Conservation (phyloP, 2,113 vertebrate species). For the Pleuronectes platessa region DNA sequence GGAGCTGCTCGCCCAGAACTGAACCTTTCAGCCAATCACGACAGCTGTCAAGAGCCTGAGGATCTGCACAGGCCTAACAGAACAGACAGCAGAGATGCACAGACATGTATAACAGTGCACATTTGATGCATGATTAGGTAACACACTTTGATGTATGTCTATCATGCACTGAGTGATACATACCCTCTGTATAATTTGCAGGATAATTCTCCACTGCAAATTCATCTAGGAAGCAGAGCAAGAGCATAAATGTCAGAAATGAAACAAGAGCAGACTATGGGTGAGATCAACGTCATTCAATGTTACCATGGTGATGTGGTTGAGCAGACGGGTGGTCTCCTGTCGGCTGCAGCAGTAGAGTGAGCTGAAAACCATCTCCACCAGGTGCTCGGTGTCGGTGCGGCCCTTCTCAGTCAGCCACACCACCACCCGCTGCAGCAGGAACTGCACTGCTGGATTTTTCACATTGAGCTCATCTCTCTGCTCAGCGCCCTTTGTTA, state of each 20-base stretch:
- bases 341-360: slow-evolving; percentile 86
- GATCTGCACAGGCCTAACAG: slow-evolving; percentile 87
- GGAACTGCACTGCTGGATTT: slow-evolving; percentile 88
- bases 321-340: slow-evolving; percentile 88
- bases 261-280: neutral
- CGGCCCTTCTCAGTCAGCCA: slow-evolving; percentile 88
- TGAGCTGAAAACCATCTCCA: slow-evolving; percentile 94
- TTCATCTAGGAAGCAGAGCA: slow-evolving; percentile 83
- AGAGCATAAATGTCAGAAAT: slow-evolving; percentile 10
- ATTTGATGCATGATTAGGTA: neutral
- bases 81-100: neutral
- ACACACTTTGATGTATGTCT: neutral
- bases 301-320: slow-evolving; percentile 87
- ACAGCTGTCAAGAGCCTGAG: slow-evolving; percentile 81
- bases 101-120: neutral
- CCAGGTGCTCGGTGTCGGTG: slow-evolving; percentile 84
- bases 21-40: slow-evolving; percentile 91
- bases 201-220: slow-evolving; percentile 87
- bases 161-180: neutral
- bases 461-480: slow-evolving; percentile 26
- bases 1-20: slow-evolving; percentile 87
- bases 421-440: slow-evolving; percentile 84
- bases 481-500: slow-evolving; percentile 10
- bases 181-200: slow-evolving; percentile 95
- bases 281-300: neutral